Percentiles rank a stretch among this genome's conserved stretches.
Evolutionary conservation across 2,113 vertebrate species (phyloP).

Genomic region (Egretta garzetta): DNA sequence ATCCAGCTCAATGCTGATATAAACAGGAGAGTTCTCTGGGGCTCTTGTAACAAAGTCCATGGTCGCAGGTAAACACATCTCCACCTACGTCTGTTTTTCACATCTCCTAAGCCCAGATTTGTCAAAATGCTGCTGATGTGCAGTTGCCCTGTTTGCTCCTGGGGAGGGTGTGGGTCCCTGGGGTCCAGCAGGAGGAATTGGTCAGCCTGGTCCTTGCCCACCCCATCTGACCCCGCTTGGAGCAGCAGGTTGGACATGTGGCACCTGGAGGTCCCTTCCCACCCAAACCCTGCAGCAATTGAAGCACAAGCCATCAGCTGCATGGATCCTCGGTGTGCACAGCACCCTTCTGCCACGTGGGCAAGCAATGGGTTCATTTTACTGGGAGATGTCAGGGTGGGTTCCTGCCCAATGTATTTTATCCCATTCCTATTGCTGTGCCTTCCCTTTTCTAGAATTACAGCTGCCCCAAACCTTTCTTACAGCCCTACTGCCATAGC

Average conservation of each 20-base stretch:
- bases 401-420: not conserved
- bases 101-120: not conserved
- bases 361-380: not conserved
- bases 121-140: not conserved
- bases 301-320: not conserved
- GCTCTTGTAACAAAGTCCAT: not conserved
- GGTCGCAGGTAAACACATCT: not conserved
- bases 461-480: not conserved
- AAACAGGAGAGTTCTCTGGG: accelerated
- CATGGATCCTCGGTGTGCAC: not conserved
- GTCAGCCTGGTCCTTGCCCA: not conserved
- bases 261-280: not conserved
- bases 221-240: not conserved
- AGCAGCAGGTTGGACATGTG: not conserved
- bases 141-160: not conserved
- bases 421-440: not conserved
- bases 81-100: not conserved
- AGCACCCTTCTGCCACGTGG: not conserved
- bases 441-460: not conserved
- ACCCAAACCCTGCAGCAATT: not conserved
- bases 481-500: not conserved
- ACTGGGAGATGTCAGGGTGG: too few species aligned
- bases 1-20: not conserved
- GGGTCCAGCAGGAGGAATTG: not conserved
- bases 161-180: not conserved